Base-by-base conservation (phyloP, 2,113 vertebrate genomes). In the Otis tarda region DNA sequence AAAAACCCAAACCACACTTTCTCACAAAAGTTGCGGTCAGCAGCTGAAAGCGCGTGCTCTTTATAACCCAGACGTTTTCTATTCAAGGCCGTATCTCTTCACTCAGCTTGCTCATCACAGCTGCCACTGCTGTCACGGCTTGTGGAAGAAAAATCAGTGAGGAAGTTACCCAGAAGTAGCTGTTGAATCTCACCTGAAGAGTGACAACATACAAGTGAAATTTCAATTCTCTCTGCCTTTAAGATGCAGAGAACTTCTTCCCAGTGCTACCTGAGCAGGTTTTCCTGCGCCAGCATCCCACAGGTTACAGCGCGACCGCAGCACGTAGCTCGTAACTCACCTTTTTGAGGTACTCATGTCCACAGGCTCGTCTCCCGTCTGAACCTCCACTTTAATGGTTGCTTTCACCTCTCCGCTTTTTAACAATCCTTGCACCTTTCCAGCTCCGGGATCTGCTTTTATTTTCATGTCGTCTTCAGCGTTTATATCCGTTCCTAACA, bases 271-370 rank as follows among this genome's bases (percentile, higher is more conserved):
- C 14, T 7, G 55, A 31, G 8, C 35, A 11, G 17, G 0, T 24
- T 24, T 37, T 14, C 5, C 25, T 5, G 24, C 11, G 65, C 71
- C 2, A 6, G 23, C 7, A 22, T 15, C 63, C 85, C 84, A 24
- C 12, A 24, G 0, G 12, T 3, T 8, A 20, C 55, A 8, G 33
- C 3, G 28, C 12, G 14, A 24, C 27, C 2, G 28, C 55, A 37
- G 53, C 47, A 7, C 3, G 3, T 7, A 2, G 50, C 17, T 16
- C 7, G 2, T 4, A 12, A 80, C 98, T 98, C 95, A 99, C 99
- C 98, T 99, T 98, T 99, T 99, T 10, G 99, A 98, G 21, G 99
- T 99, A 71, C 99, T 99, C 99, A 99, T 99, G 87, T 99, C 99
- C 85, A 99, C 99, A 0, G 99, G 99, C 78, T 99, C 98, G 0